Base-by-base conservation (phyloP, 2,113 vertebrate species). In the Pseudorasbora parva region DNA sequence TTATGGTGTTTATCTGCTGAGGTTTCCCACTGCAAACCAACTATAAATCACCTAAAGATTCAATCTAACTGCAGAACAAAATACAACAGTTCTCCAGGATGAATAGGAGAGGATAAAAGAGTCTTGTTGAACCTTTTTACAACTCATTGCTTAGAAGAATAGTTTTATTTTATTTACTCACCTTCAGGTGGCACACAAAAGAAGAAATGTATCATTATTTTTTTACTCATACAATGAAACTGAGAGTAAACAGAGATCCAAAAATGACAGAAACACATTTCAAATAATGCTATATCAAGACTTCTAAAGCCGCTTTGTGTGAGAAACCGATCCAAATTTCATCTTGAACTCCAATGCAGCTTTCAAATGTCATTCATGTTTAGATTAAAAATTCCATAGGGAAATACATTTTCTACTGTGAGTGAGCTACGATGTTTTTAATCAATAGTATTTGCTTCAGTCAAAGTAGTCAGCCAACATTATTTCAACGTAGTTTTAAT, bases 41-140 rank as follows among this genome's bases (percentile, higher is more conserved):
- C 64, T 77, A 92, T 93, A 91, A 93, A 93, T 93, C 91, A 93
- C 84, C 84, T 68, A 56, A 12, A 2, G 82, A 69, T 87, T 49
- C 80, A 88, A 79, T 90, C 88, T 85, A 83, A 57, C 79, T 79
- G 85, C 37, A 68, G 73, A 23, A 68, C 73, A 19, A 88, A 84
- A 80, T 84, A 45, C 72, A 82, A 66, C 12, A 41, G 37, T 69
- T 82, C 79, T 85, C 75, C n/a, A 37, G 74, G 83, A 78, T 51
- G 43, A 74, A 84, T 30, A 47, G 54, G 66, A 51, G 49, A 59
- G 64, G 49, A 41, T 49, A 51, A 51, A 33, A 71, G 23, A 60
- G 41, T 47, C 62, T 68, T 64, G n/a, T 78, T 30, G 23, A 79
- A 43, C 25, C 17, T 37, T 56, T 14, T 6, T 12, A 49, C 25